These are phyloP conservation scores for Pyrocoelia pectoralis DNA, from an alignment of 2,888 invertebrate species.

Conservation along the genomic window DNA sequence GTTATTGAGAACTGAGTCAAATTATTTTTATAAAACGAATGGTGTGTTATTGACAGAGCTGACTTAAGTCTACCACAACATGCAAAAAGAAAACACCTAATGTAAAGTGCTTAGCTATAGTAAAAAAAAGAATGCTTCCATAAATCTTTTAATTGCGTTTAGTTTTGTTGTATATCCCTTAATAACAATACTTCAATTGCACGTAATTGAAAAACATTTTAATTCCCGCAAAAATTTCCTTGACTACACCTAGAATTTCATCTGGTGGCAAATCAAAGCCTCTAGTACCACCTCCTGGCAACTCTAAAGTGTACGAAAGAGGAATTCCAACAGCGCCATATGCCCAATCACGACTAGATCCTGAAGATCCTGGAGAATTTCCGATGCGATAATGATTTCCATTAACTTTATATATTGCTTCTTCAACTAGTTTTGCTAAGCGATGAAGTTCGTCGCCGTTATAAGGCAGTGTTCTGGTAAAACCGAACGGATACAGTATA, in stretches of 20 bases:
- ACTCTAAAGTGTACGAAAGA: constrained; percentile 70
- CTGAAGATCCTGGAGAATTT: constrained; percentile 60
- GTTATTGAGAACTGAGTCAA: too few species aligned
- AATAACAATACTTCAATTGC: constrained; percentile 46
- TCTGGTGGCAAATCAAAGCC: constrained; percentile 67
- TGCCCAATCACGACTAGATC: constrained; percentile 73
- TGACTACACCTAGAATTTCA: constrained; percentile 65
- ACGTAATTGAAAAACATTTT: constrained; percentile 65
- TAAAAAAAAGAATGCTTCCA: too few species aligned
- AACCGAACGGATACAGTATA: constrained; percentile 75
- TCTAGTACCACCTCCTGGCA: constrained; percentile 64
- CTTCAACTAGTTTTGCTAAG: constrained; percentile 59
- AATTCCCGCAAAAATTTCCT: constrained; percentile 69
- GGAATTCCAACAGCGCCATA: constrained; percentile 64
- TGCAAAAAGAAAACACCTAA: too few species aligned
- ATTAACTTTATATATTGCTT: constrained; percentile 55
- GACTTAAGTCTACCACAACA: too few species aligned
- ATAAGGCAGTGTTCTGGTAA: constrained; percentile 62
- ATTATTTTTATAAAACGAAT: too few species aligned
- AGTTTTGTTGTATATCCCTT: too few species aligned
- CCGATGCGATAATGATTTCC: constrained; percentile 64
- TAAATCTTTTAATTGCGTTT: too few species aligned
- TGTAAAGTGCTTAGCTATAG: too few species aligned
- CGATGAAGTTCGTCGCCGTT: constrained; percentile 61
- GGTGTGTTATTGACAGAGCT: too few species aligned